Base-by-base conservation (phyloP, 64 coral and sea anemone species). In the Montipora efflorescens region DNA sequence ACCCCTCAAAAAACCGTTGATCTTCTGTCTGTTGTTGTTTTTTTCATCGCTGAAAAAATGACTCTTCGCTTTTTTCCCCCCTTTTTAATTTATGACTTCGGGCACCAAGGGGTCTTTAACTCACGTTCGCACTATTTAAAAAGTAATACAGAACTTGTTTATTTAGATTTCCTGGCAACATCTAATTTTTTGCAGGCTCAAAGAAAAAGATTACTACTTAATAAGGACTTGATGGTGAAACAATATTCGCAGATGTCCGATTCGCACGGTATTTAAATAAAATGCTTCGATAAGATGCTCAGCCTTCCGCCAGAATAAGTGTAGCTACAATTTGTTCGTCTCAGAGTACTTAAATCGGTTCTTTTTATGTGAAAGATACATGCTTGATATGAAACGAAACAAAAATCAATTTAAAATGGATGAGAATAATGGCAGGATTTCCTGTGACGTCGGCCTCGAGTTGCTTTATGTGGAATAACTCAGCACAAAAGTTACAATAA, bases 231-330 rank as follows among this genome's bases (percentile, higher is more conserved):
- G 62, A 14, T 64, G 67, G 82, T n/a, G 66, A 86, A 72, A 86
- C 82, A 86, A 86, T 86, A 86, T 86, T 72, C 18, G n/a, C 82
- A 86, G 82, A 86, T 86, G 82, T 67, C 45, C 14, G 12, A 48
- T 86, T 86, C 82, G 62, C 82, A 86, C 82, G 82, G 59, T 86
- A 67, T 86, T 86, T 70, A 70, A 86, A 86, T 59, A 86, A 72
- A 86, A 86, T 48, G 16, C 7, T 72, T 86, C 82, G 82, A 86
- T 86, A 86, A 86, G 82, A 86, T 9, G 68, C 6, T 8, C 82
- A 86, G 82, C 82, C 82, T 86, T 86, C 82, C 82, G 82, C 67
- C 46, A 11, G 71, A 72, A 69, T 64, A 86, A 86, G 82, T 69
- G 82, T 2, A 84, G 28, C 14, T 45, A 84, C 82, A 68, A 84